A percentile compares a stretch with the other conserved stretches of the same genome.
Conservation (phyloP, 2,888 invertebrate species). For the Diogma glabrata region DNA sequence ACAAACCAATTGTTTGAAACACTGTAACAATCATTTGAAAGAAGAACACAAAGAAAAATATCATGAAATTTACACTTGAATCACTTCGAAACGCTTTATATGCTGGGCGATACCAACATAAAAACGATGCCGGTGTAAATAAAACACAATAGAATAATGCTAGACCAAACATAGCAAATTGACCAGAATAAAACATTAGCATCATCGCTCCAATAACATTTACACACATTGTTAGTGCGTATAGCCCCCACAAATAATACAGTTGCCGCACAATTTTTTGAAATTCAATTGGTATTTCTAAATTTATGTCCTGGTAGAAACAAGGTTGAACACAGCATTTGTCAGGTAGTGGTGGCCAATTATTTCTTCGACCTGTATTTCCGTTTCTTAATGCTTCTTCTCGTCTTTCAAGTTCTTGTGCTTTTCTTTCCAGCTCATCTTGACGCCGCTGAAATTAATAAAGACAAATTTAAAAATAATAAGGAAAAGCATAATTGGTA, state of each 20-base stretch:
- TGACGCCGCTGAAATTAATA: constrained; percentile 53
- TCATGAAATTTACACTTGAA: constrained; percentile 99
- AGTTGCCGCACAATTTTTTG: constrained; percentile 90
- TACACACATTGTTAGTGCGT: constrained; percentile 69
- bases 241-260: constrained; percentile 96
- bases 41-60: constrained; percentile 97
- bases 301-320: constrained; percentile 98
- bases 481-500: no score
- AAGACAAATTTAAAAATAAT: neutral
- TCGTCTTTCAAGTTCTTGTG: constrained; percentile 74
- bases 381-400: constrained; percentile 67
- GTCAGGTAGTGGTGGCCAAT: constrained; percentile 96
- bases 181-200: constrained; percentile 49
- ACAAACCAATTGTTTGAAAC: constrained; percentile 80
- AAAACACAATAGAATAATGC: constrained; percentile 79
- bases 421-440: constrained; percentile 85
- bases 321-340: constrained; percentile 92
- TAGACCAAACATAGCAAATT: constrained; percentile 69
- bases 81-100: constrained; percentile 99
- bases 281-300: constrained; percentile 96
- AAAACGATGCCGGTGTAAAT: constrained; percentile 92
- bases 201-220: constrained; percentile 82
- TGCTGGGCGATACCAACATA: constrained; percentile 96
- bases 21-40: constrained; percentile 85
- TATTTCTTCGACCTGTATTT: constrained; percentile 63